Base-by-base conservation (phyloP, 1,140 invertebrate species). In the Camponotus floridanus region DNA sequence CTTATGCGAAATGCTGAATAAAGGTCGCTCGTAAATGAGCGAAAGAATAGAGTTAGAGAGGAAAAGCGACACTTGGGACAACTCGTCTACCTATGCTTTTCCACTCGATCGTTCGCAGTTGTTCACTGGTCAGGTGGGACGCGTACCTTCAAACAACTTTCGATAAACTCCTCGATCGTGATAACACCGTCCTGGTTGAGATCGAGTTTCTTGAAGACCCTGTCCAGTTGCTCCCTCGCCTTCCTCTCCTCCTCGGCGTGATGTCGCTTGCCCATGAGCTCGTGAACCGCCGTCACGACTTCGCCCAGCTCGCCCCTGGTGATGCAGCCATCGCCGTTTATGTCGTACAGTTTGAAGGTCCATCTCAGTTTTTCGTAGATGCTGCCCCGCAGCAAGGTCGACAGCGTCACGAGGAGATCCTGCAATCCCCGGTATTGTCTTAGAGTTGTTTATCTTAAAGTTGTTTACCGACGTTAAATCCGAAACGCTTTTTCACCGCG, bases 91-190 rank as follows among this genome's bases (percentile, higher is more conserved):
- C 3, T 31, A 42, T 42, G 45, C 31, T 59, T 59, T 26, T 71
- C 6, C 21, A 21, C 9, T 71, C 31, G 26, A 36, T 59, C 39
- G 21, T 18, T 36, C 33, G 55, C n/a, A 33, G n/a, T 79, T 67
- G 36, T 48, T 74, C 74, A 55, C 48, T 42, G 39, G 36, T 39
- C 68, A 73, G 33, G 55, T 68, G 39, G 21, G 26, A 48, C 39
- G 15, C 26, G 57, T 95, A 97, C 97, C 95, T 98, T 98, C 87
- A 98, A 96, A 95, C 98, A 99, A 88, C 98, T 98, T 95, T 99
- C 98, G 93, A 99, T 97, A 94, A 99, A 99, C 96, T 99, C 98
- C 95, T 99, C 98, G 95, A 99, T 98, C 85, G 98, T 99, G 93
- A 99, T 98, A 76, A 99, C 98, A 76, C 98, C 98, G 93, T 99